Base-by-base conservation (phyloP, 2,113 vertebrate genomes). In the Rynchops niger region DNA sequence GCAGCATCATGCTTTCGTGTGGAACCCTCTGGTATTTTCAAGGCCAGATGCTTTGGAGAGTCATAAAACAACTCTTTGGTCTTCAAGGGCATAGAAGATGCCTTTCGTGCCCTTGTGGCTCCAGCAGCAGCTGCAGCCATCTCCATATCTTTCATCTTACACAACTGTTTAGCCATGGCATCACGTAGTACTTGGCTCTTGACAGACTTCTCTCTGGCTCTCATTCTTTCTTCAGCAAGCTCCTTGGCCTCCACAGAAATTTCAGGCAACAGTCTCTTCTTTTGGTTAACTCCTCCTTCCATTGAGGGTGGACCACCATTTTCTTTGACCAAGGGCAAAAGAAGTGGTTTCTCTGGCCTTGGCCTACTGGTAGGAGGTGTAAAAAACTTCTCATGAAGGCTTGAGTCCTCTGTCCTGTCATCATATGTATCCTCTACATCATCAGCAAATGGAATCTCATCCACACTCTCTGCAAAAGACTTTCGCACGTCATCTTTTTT, bases 361-460 rank as follows among this genome's bases (percentile, higher is more conserved):
- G 97, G 94, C 91, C 96, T 98, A 88, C 98, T 99, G 55, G 98
- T 98, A 13, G 99, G 98, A 5, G 99, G 99, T 0, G 99, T 99
- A 52, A 98, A 99, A 96, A 98, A 99, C 82, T 86, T 98, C 82
- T 99, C 99, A 8, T 98, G 98, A 56, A 96, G 90, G 93, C 98
- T 99, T 0, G 98, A 98, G 82, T 99, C 98, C 58, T 99, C 99
- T 0, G 99, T 99, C 59, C 97, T 98, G 67, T 99, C 99, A 26
- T 99, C 99, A 0, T 98, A 99, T 0, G 98, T 98, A 84, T 99
- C 99, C 50, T 99, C 99, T 43, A 99, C 99, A 0, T 99, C 99
- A 4, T 99, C 99, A 0, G 99, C 99, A 73, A 99, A 99, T 0
- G 99, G 99, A 90, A 99, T 99, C 96, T 99, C 99, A 18, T 99